Evolutionary conservation across 2,797 vertebrate genomes (phyloP).

Genomic region (Poecilia wingei): DNA sequence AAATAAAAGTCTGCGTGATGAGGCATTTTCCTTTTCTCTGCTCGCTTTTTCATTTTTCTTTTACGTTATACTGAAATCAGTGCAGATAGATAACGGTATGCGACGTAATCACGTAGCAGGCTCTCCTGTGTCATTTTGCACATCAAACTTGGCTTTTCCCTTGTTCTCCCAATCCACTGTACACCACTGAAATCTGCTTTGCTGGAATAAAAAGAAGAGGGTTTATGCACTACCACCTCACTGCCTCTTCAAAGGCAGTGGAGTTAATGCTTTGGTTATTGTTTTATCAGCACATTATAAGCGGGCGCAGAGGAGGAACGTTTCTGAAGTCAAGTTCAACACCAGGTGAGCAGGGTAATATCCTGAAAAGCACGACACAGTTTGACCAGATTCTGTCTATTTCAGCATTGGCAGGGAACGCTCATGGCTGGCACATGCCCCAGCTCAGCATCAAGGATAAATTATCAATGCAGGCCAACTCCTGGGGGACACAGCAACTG

Average conservation of each 20-base stretch:
- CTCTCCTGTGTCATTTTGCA: not conserved
- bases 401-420: conserved; percentile 44
- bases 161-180: not conserved
- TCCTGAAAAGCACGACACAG: conserved; percentile 38
- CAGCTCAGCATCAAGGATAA: conserved; percentile 40
- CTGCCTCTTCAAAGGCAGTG: conserved; percentile 13
- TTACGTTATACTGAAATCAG: not conserved
- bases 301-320: conserved; percentile 14
- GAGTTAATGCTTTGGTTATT: conserved; percentile 13
- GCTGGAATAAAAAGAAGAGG: not conserved
- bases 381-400: conserved; percentile 32
- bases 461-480: conserved; percentile 33
- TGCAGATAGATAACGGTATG: not conserved
- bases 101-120: not conserved
- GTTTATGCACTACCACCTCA: not conserved
- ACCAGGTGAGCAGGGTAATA: conserved; percentile 22
- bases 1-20: not conserved
- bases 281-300: conserved; percentile 19
- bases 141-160: not conserved
- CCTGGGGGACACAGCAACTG: conserved; percentile 37
- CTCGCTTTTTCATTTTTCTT: not conserved
- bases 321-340: conserved; percentile 23
- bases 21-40: not conserved
- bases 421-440: conserved; percentile 36
- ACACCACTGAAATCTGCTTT: conserved; percentile 2